Base-by-base conservation (phyloP, 2,113 vertebrate genomes). In the Perca fluviatilis region DNA sequence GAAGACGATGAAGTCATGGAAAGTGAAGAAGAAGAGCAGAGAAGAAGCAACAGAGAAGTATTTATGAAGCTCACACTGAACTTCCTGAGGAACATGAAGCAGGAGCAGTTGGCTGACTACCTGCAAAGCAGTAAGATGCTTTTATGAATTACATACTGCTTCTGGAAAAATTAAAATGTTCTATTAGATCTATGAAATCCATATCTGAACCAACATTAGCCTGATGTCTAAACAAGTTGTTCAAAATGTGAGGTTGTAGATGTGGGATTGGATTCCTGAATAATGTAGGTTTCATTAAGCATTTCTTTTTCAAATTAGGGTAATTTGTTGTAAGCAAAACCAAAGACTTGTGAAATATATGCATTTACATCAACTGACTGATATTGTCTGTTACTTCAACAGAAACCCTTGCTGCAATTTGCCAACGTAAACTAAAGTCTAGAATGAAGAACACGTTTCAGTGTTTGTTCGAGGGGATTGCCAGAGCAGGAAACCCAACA, bases 121-220 rank as follows among this genome's bases (percentile, higher is more conserved):
- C 74, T 90, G 49, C 65, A 77, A 49, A 79, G 25, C n/a, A 79
- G 86, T 90, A 63, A 84, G 80, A 75, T n/a, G 1, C 0, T 23
- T 58, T 76, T 18, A 40, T 23, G 33, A 51, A 27, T 49, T 1
- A 9, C 12, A 49, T 13, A 18, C 4, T 0, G 0, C 11, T 14
- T 11, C 15, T 56, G 7, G 0, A 51, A 49, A 33, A 36, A 27
- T 47, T 1, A 5, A 11, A 40, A 18, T 57, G 3, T 21, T 60
- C 14, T 47, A 13, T 11, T 47, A 21, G n/a, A 27, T 58, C 12
- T 75, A 7, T 51, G 30, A 53, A 50, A 27, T 63, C 60, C 5
- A 43, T 2, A 64, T 54, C 1, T 67, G 14, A 57, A 30, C 18
- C 3, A 15, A 23, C 36, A 18, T n/a, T 36, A 69, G 19, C 12